Evolutionary conservation across 2,888 invertebrate genomes (phyloP).

Genomic region (Euplexia lucipara): DNA sequence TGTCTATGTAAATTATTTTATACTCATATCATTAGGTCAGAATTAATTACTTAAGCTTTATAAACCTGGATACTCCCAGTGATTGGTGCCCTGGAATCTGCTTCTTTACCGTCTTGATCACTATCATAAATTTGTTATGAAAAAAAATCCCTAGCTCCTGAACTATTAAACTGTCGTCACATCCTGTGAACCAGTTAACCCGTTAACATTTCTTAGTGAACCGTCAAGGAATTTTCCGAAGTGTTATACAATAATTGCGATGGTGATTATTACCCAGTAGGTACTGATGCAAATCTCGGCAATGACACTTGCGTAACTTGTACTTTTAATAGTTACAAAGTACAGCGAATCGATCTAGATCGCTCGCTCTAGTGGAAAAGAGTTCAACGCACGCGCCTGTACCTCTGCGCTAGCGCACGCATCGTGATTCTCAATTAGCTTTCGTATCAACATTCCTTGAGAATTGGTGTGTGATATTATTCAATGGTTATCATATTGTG

Average conservation of each 20-base stretch:
- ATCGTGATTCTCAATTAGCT: conserved; percentile 54
- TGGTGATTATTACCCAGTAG: conserved; percentile 65
- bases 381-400: conserved; percentile 73
- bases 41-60: too few species aligned
- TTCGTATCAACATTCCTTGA: conserved; percentile 57
- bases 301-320: conserved; percentile 83
- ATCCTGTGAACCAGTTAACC: conserved; percentile 42
- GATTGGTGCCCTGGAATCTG: too few species aligned
- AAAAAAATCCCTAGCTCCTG: conserved; percentile 23
- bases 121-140: too few species aligned
- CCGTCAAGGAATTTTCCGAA: conserved; percentile 72
- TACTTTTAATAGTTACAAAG: conserved; percentile 66
- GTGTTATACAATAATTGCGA: conserved; percentile 82
- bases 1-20: too few species aligned
- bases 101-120: too few species aligned
- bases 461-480: conserved; percentile 35
- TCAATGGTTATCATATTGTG: neutral
- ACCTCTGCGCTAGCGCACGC: conserved; percentile 56
- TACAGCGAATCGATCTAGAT: conserved; percentile 70
- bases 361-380: conserved; percentile 71
- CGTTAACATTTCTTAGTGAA: conserved; percentile 45
- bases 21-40: too few species aligned
- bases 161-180: conserved; percentile 29
- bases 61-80: too few species aligned
- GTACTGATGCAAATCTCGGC: conserved; percentile 80